phyloP scores from a whole-genome alignment of 2,113 vertebrate genomes.

The Lucifuga dentata region DNA sequence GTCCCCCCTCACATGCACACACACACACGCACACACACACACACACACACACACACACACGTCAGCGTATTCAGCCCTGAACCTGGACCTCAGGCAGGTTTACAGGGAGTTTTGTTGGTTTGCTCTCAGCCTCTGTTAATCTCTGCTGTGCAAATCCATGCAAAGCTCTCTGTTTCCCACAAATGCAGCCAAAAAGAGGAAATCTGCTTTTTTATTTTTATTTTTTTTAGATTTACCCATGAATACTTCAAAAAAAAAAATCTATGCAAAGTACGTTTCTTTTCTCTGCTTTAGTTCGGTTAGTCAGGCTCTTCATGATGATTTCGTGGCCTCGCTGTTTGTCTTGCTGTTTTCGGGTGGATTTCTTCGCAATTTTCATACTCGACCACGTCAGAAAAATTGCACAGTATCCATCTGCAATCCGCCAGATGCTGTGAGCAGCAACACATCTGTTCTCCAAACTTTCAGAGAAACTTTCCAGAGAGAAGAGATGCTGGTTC shows the following conservation, averaged over 20 bases:
- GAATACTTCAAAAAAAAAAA: constrained; percentile 30
- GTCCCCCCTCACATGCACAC: too few relatives aligned
- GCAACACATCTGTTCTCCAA: background rate
- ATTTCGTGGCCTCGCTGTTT: constrained; percentile 44
- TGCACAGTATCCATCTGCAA: constrained; percentile 99
- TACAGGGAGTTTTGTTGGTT: constrained; percentile 95
- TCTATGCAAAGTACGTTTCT: too few relatives aligned
- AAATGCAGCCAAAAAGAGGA: constrained; percentile 30
- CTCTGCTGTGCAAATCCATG: constrained; percentile 96
- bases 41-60: constrained; percentile 23
- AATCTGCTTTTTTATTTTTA: background rate
- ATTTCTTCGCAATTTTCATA: constrained; percentile 95
- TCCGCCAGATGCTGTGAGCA: constrained; percentile 85
- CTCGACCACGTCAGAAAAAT: constrained; percentile 84
- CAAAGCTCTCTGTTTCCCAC: constrained; percentile 89
- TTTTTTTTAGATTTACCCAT: constrained; percentile 24
- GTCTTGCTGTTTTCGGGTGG: constrained; percentile 96
- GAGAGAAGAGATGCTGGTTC: background rate
- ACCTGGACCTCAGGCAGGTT: constrained; percentile 42
- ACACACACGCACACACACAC: too few relatives aligned
- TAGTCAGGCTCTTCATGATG: background rate
- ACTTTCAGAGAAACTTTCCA: background rate
- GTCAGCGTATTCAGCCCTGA: background rate
- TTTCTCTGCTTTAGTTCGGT: too few relatives aligned
- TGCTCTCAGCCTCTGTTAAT: constrained; percentile 89